Percentiles rank a stretch among this genome's conserved stretches.
Evolutionary conservation across 2,888 invertebrate genomes (phyloP).

Genomic region (Amblyteles armatorius): DNA sequence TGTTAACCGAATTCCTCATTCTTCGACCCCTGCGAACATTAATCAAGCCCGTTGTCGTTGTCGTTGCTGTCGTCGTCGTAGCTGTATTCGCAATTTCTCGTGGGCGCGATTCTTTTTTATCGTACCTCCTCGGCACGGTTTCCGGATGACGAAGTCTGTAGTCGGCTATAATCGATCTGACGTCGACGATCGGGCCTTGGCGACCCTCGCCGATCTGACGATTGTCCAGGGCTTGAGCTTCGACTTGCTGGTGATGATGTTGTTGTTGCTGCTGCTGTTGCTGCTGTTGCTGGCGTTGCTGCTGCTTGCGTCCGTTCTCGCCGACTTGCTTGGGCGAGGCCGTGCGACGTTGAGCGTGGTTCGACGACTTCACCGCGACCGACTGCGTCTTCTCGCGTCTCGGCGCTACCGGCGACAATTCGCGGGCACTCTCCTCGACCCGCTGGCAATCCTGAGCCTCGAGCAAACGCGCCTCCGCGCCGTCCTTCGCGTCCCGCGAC

Average conservation of each 20-base stretch:
- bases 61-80: constrained; percentile 29
- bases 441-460: constrained; percentile 47
- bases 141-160: constrained; percentile 92
- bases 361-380: constrained; percentile 49
- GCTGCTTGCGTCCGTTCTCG: constrained; percentile 75
- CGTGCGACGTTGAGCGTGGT: constrained; percentile 52
- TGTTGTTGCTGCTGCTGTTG: constrained; percentile 57
- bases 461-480: constrained; percentile 50
- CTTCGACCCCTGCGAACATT: constrained; percentile 79
- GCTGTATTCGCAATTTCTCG: constrained; percentile 28
- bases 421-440: constrained; percentile 30
- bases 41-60: constrained; percentile 62
- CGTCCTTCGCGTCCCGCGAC: constrained; percentile 36
- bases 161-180: constrained; percentile 93
- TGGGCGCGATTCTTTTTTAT: constrained; percentile 54
- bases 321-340: constrained; percentile 75
- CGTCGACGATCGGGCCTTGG: constrained; percentile 92
- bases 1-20: constrained; percentile 83
- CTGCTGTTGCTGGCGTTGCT: constrained; percentile 57
- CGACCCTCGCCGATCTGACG: constrained; percentile 89
- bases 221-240: constrained; percentile 84
- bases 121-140: constrained; percentile 88
- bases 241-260: constrained; percentile 75
- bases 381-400: constrained; percentile 50
- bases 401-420: constrained; percentile 39